These are phyloP conservation scores for Potamilus streckersoni DNA, from an alignment of 1,140 invertebrate species.

Conservation along the genomic window DNA sequence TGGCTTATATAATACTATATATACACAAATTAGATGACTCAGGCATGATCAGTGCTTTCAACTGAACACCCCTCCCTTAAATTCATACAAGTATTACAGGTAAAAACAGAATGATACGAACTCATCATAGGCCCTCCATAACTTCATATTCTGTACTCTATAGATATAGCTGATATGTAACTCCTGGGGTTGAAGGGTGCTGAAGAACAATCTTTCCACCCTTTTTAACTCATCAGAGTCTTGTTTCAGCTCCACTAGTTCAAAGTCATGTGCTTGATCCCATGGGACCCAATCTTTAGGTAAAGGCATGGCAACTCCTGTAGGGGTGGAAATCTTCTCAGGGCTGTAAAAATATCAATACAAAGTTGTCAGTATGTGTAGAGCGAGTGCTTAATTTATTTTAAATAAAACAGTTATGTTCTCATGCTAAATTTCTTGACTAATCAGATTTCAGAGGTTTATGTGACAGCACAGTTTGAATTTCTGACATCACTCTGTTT, in stretches of 20 bases:
- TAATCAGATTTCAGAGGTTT: too few relatives aligned
- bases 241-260: slow-evolving; percentile 14
- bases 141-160: slow-evolving; percentile 14
- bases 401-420: too few relatives aligned
- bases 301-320: not conserved
- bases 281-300: slow-evolving; percentile 4
- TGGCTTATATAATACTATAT: too few relatives aligned
- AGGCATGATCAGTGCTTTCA: too few relatives aligned
- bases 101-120: slow-evolving; percentile 2
- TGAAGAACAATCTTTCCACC: slow-evolving; percentile 5
- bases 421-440: too few relatives aligned
- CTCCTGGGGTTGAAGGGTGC: not conserved
- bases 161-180: slow-evolving; percentile 9
- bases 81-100: too few relatives aligned
- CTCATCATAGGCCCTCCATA: slow-evolving; percentile 15
- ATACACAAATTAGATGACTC: too few relatives aligned
- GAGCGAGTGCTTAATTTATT: too few relatives aligned
- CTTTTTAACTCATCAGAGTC: not conserved
- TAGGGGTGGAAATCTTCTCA: not conserved
- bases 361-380: not conserved
- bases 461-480: too few relatives aligned
- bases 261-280: slow-evolving; percentile 20
- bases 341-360: slow-evolving; percentile 8
- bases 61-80: too few relatives aligned
- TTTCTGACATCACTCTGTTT: too few relatives aligned